Conservation (phyloP, 2,797 vertebrate genomes). For the Leptatherina wallacei region DNA sequence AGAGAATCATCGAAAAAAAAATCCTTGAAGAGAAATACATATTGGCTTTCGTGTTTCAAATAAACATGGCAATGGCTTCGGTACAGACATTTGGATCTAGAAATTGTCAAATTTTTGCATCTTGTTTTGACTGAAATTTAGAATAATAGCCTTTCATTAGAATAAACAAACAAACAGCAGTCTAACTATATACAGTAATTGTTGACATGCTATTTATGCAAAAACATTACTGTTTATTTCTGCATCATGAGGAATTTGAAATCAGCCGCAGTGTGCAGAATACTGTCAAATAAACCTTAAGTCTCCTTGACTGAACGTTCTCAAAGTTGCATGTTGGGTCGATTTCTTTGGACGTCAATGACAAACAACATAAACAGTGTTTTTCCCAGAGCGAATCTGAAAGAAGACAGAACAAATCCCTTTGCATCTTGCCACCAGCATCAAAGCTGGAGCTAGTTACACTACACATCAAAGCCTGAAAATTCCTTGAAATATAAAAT, state of each 20-base stretch:
- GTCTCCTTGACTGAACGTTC: conserved; percentile 15
- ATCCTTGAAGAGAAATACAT: too few species aligned
- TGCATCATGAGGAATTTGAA: neutral
- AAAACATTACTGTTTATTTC: neutral
- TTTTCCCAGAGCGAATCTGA: conserved; percentile 61
- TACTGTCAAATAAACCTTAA: conserved; percentile 3
- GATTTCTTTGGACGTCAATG: conserved; percentile 57
- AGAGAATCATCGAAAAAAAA: too few species aligned
- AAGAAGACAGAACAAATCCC: conserved; percentile 56
- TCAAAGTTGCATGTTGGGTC: conserved; percentile 29
- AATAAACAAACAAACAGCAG: neutral
- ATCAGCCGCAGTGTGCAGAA: conserved; percentile 2
- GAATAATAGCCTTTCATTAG: neutral
- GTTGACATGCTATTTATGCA: neutral
- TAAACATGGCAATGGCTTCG: neutral
- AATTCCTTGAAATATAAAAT: conserved; percentile 29
- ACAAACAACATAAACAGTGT: conserved; percentile 59
- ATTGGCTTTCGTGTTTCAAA: too few species aligned
- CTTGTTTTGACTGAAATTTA: neutral
- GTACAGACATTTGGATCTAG: neutral
- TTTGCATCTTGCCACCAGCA: conserved; percentile 51
- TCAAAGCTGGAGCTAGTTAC: conserved; percentile 55
- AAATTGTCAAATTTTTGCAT: neutral
- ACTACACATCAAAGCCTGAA: conserved; percentile 49
- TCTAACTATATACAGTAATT: neutral